Conservation (phyloP, 2,797 vertebrate species). For the Carduelis carduelis region DNA sequence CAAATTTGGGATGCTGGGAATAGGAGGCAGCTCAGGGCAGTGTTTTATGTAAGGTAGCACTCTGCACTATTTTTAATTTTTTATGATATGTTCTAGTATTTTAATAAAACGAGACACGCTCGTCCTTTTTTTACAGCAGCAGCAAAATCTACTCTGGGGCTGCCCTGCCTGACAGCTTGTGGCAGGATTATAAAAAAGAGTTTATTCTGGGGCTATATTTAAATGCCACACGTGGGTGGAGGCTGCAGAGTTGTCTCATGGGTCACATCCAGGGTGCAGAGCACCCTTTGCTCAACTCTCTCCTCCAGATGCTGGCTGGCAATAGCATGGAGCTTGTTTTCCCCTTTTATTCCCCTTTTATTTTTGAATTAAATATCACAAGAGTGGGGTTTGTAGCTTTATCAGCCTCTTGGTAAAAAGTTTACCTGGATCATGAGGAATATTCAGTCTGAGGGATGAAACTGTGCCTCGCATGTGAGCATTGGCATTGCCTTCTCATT, state of each 20-base stretch:
- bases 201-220: constrained; percentile 49
- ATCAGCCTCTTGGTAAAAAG: background rate
- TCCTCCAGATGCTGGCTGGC: background rate
- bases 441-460: background rate
- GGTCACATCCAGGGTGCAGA: constrained; percentile 8
- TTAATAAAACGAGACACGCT: constrained; percentile 38
- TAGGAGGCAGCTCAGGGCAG: constrained; percentile 20
- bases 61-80: constrained; percentile 23
- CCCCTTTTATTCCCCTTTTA: no score
- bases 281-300: background rate
- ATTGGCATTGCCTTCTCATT: background rate
- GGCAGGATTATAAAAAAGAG: constrained; percentile 44
- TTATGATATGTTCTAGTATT: constrained; percentile 8
- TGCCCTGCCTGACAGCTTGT: constrained; percentile 46
- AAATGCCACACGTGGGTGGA: constrained; percentile 19
- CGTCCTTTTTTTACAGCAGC: constrained; percentile 10
- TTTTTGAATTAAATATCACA: background rate
- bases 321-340: background rate
- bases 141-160: constrained; percentile 34
- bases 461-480: background rate
- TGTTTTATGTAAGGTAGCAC: constrained; percentile 37
- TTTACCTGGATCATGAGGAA: background rate
- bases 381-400: background rate
- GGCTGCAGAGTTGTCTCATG: background rate
- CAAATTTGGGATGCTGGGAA: constrained; percentile 2